phyloP scores from a whole-genome alignment of 2,888 invertebrate species.

The Camptogramma bilineatum region DNA sequence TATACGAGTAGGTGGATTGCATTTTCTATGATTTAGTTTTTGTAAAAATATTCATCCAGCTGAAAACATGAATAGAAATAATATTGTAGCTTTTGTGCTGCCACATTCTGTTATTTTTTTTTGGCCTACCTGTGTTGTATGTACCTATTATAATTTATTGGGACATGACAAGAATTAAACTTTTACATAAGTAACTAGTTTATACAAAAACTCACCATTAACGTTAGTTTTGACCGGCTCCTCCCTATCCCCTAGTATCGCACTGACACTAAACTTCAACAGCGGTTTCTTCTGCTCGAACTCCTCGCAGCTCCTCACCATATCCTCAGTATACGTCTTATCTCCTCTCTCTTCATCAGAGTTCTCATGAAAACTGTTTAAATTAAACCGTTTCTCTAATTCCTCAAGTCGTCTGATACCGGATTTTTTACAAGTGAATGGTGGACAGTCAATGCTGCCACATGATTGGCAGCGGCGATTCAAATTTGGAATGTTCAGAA shows the following conservation, averaged over 20 bases:
- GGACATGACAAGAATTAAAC: too few species aligned
- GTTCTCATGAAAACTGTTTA: constrained; percentile 72
- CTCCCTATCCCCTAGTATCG: constrained; percentile 90
- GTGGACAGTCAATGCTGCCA: constrained; percentile 84
- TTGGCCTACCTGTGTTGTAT: too few species aligned
- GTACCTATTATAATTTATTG: not conserved
- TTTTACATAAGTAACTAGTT: not conserved
- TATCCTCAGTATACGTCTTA: constrained; percentile 66
- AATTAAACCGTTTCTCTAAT: constrained; percentile 74
- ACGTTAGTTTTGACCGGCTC: constrained; percentile 66
- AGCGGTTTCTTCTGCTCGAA: constrained; percentile 88
- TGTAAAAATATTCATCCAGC: too few species aligned
- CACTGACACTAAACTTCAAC: constrained; percentile 96
- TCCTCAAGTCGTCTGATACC: constrained; percentile 75
- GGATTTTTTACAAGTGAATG: constrained; percentile 78
- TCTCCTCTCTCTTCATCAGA: constrained; percentile 72
- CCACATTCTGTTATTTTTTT: too few species aligned
- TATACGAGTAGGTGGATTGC: too few species aligned
- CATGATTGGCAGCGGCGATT: constrained; percentile 82
- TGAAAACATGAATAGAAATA: too few species aligned
- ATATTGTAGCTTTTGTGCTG: too few species aligned
- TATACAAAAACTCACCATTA: constrained; percentile 64
- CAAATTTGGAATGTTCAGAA: constrained; percentile 72
- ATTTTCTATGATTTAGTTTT: too few species aligned
- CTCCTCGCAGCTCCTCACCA: constrained; percentile 75